These are phyloP conservation scores for Drosophila paulistorum DNA, from an alignment of 1,140 invertebrate species.

Conservation along the genomic window DNA sequence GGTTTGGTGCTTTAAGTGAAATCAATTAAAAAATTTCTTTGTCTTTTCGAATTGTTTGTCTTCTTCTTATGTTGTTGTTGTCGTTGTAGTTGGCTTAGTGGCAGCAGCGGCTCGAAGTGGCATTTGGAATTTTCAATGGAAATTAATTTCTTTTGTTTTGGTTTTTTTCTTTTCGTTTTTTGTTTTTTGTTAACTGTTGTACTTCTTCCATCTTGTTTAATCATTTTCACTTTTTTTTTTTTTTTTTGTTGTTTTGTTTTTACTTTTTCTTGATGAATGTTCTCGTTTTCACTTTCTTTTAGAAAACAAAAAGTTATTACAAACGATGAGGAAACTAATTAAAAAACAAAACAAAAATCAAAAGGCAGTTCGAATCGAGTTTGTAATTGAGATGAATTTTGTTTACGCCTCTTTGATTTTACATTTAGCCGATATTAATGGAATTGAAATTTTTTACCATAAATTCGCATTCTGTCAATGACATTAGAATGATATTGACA, in stretches of 20 bases:
- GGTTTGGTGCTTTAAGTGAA: constrained; percentile 75
- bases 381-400: neutral
- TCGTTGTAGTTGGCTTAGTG: constrained; percentile 22
- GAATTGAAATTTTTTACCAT: neutral
- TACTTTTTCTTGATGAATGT: constrained; percentile 46
- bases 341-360: constrained; percentile 9
- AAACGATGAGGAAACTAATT: constrained; percentile 30
- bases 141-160: constrained; percentile 74
- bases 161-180: too few relatives aligned
- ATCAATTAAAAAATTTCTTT: constrained; percentile 82
- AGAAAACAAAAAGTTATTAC: constrained; percentile 18
- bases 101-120: constrained; percentile 42
- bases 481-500: too few relatives aligned
- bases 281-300: constrained; percentile 72
- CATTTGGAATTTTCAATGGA: constrained; percentile 77
- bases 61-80: constrained; percentile 41
- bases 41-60: constrained; percentile 73
- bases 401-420: neutral
- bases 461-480: neutral
- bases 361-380: neutral
- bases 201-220: constrained; percentile 54
- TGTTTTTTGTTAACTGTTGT: constrained; percentile 25
- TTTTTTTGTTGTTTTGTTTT: constrained; percentile 18
- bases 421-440: constrained; percentile 35
- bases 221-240: constrained; percentile 75